Conservation (phyloP, 2,113 vertebrate genomes). For the Tichodroma muraria region DNA sequence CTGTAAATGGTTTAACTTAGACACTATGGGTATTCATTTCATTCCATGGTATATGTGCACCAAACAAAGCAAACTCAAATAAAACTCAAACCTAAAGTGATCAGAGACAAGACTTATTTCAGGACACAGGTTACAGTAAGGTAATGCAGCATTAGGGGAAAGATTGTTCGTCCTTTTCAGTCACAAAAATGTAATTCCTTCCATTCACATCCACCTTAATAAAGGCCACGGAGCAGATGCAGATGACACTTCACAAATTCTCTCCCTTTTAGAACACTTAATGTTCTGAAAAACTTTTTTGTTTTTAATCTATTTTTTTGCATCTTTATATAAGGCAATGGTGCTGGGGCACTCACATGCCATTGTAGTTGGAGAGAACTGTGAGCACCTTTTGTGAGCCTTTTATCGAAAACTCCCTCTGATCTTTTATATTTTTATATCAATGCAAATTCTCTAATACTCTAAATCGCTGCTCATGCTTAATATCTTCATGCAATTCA, state of each 20-base stretch:
- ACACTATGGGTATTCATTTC: neutral
- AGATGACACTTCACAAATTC: constrained; percentile 3
- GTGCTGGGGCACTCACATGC: neutral
- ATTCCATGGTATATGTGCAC: neutral
- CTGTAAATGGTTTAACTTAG: neutral
- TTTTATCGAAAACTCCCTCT: neutral
- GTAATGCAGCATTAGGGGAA: neutral
- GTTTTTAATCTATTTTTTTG: neutral
- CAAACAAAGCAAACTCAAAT: neutral
- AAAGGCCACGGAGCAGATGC: neutral
- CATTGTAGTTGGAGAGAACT: neutral
- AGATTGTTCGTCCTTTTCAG: neutral
- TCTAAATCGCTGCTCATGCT: neutral
- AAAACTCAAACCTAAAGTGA: neutral
- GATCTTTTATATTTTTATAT: neutral
- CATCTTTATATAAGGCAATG: neutral
- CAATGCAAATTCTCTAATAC: neutral
- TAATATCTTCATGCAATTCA: neutral
- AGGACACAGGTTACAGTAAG: neutral
- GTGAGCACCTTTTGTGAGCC: neutral
- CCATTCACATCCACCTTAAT: constrained; percentile 4
- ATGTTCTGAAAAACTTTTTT: neutral
- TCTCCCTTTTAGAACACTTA: neutral
- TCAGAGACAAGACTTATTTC: constrained; percentile 3
- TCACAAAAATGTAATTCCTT: constrained; percentile 34